A percentile compares a stretch with the other conserved stretches of the same genome.
Evolutionary conservation across 2,888 invertebrate genomes (phyloP).

Genomic region (Drosophila mercatorum): DNA sequence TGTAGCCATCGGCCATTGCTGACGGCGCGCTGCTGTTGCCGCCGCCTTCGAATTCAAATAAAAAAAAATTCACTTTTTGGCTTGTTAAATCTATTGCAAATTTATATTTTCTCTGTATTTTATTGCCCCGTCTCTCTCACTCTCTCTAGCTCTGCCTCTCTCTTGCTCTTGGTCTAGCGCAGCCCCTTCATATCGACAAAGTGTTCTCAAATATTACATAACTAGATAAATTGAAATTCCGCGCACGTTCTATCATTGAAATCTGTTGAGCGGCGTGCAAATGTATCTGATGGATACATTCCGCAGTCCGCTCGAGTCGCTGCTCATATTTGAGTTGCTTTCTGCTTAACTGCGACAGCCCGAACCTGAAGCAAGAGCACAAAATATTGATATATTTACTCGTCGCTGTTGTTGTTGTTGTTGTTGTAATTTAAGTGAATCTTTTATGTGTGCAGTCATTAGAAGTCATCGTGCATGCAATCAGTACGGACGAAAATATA

Average conservation of each 20-base stretch:
- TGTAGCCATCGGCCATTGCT: conserved; percentile 27
- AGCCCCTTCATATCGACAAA: conserved; percentile 26
- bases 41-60: conserved; percentile 46
- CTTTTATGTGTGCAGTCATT: conserved; percentile 37
- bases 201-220: conserved; percentile 67
- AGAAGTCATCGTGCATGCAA: conserved; percentile 29
- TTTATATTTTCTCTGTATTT: conserved; percentile 30
- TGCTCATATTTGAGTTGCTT: conserved; percentile 16
- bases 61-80: conserved; percentile 62
- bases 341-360: conserved; percentile 6
- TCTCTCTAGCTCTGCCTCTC: neutral
- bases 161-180: neutral
- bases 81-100: conserved; percentile 72
- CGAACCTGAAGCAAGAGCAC: conserved; percentile 30
- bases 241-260: conserved; percentile 79
- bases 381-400: conserved; percentile 54
- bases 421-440: conserved; percentile 23
- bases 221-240: conserved; percentile 69
- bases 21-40: conserved; percentile 16
- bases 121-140: neutral
- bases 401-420: neutral
- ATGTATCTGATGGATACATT: conserved; percentile 67
- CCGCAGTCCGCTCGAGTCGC: conserved; percentile 22
- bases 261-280: conserved; percentile 70
- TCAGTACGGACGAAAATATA: conserved; percentile 18